These are phyloP conservation scores for Amblyraja radiata DNA, from an alignment of 2,797 vertebrate genomes.

Conservation along the genomic window DNA sequence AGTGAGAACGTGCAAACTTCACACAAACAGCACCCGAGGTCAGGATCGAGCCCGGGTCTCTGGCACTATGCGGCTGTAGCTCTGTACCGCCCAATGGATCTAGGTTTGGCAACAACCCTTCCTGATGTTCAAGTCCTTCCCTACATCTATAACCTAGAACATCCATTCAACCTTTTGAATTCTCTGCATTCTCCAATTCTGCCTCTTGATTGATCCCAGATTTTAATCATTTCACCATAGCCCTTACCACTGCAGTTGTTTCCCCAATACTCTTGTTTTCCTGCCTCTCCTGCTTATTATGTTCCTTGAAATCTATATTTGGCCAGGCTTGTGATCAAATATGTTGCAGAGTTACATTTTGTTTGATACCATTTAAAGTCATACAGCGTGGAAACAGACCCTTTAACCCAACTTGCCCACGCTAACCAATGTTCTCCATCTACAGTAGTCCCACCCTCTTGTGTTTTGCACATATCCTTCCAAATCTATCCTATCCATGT, in stretches of 20 bases:
- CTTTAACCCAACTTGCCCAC: too few species aligned
- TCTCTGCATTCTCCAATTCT: neutral
- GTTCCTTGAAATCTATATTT: neutral
- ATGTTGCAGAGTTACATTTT: neutral
- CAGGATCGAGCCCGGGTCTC: too few species aligned
- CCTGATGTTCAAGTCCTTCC: neutral
- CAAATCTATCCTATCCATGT: too few species aligned
- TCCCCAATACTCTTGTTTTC: neutral
- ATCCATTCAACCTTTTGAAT: neutral
- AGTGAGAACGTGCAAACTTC: too few species aligned
- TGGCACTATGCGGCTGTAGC: too few species aligned
- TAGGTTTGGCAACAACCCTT: neutral
- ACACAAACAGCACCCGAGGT: too few species aligned
- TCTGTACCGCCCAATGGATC: neutral
- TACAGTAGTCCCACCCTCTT: too few species aligned
- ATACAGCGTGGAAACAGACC: too few species aligned
- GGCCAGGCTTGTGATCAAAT: neutral
- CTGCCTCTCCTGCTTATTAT: neutral
- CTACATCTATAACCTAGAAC: neutral
- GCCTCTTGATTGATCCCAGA: neutral
- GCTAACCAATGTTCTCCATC: too few species aligned
- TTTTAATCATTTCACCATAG: neutral
- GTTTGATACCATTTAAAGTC: neutral
- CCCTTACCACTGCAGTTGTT: neutral
- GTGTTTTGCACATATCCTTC: too few species aligned